Base-by-base conservation (phyloP, 2,113 vertebrate species). In the Takifugu bimaculatus region DNA sequence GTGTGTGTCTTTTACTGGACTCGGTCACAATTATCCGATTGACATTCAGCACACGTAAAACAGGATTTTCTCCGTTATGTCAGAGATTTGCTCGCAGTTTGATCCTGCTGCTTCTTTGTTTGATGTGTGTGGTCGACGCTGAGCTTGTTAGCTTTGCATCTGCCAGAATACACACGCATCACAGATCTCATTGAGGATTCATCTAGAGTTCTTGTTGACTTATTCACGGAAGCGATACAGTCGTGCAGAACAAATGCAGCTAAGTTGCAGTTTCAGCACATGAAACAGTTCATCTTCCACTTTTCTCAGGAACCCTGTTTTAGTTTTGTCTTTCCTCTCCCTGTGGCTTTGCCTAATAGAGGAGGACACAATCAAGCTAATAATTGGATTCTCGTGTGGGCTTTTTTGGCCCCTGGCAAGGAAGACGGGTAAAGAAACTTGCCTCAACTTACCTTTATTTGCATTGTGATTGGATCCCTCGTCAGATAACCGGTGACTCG, bases 351-450 rank as follows among this genome's bases (percentile, higher is more conserved):
- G 53, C 50, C 28, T 61, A 60, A 72, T 57, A 75, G 42, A 4
- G 4, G 7, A 59, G 47, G 71, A 74, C 55, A 79, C 52, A 81
- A 78, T 81, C 79, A 82, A 57, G 78, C 69, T 32, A 13, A 79
- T 75, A 55, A 72, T 78, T 68, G 49, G 59, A 69, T 75, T 54
- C 63, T 13, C 43, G 29, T 52, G 6, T 10, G 53, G 26, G 50
- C n/a, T 26, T 48, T 35, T 58, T 58, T 28, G 25, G 57, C 57
- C 5, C 15, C 9, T 57, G 43, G 64, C 54, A 57, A 50, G 6
- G 60, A 15, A 28, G 47, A 47, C 35, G 42, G 10, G 12, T 28
- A 60, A 44, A 45, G 42, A 27, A 54, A 64, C 74, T 72, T 67
- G 76, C 44, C 60, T 70, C 47, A 64, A 51, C 49, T 77, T 78